Conservation (phyloP, 2,888 invertebrate genomes). For the Ophion slaviceki region DNA sequence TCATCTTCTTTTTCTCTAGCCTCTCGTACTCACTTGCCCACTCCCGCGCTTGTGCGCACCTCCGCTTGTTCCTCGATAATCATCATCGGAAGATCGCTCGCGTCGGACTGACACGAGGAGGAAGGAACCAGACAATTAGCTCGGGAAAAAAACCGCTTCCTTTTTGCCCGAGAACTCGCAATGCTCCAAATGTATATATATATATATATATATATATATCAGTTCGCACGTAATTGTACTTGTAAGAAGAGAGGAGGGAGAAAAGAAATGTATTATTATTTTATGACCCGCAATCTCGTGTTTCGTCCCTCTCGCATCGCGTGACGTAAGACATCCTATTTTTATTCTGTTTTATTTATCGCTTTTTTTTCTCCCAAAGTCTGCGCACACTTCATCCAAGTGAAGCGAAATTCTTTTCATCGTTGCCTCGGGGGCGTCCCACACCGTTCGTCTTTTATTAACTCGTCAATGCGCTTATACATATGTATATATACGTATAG, state of each 20-base stretch:
- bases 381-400: background rate
- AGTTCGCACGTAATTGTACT: background rate
- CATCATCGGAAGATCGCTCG: conserved; percentile 65
- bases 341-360: background rate
- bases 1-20: conserved; percentile 7
- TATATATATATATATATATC: background rate
- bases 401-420: conserved; percentile 11
- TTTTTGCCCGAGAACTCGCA: conserved; percentile 14
- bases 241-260: background rate
- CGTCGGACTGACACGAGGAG: conserved; percentile 57
- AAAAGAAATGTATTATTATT: background rate
- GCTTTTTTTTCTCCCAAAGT: background rate
- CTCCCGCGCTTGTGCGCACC: conserved; percentile 61
- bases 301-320: background rate
- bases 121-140: conserved; percentile 64
- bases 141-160: conserved; percentile 62
- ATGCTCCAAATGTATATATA: background rate
- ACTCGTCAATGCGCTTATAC: conserved; percentile 51
- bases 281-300: background rate
- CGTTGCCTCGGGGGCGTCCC: conserved; percentile 6
- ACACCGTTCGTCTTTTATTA: too few species aligned
- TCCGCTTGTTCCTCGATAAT: conserved; percentile 50
- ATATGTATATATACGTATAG: conserved; percentile 29
- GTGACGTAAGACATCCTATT: background rate
- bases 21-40: conserved; percentile 20